These are phyloP conservation scores for Notothenia coriiceps DNA, from an alignment of 2,113 vertebrate species.

Conservation along the genomic window DNA sequence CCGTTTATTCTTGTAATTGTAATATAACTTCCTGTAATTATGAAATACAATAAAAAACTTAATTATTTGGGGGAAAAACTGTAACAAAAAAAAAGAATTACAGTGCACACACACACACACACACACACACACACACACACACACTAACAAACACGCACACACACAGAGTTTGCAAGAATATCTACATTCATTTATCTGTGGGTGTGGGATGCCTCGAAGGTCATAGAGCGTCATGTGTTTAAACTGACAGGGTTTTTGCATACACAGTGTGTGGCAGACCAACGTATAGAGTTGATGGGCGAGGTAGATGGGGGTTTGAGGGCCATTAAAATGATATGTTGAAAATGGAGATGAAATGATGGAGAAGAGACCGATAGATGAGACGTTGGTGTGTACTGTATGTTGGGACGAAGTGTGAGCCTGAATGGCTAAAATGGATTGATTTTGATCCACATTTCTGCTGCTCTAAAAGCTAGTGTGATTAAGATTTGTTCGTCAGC, in stretches of 20 bases:
- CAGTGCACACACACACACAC: no score
- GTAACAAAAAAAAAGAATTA: no score
- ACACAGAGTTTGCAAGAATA: slow-evolving; percentile 55
- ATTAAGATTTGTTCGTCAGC: background rate
- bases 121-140: background rate
- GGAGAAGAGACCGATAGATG: background rate
- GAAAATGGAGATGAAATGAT: background rate
- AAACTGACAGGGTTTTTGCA: slow-evolving; percentile 78
- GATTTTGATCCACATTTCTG: background rate
- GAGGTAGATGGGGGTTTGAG: background rate
- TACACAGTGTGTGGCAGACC: slow-evolving; percentile 45
- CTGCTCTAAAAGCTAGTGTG: background rate
- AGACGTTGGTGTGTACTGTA: background rate
- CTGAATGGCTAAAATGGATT: background rate
- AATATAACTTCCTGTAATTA: no score
- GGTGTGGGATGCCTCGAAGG: slow-evolving; percentile 63
- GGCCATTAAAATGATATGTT: background rate
- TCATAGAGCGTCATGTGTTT: slow-evolving; percentile 70
- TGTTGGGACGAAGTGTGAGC: background rate
- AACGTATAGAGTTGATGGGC: slow-evolving; percentile 15
- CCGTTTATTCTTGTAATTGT: no score
- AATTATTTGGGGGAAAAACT: no score
- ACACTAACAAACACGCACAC: background rate
- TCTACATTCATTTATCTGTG: slow-evolving; percentile 77
- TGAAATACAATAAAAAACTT: no score